Evolutionary conservation across 2,888 invertebrate species (phyloP), one percentile per base, ranked within the genome.

Genomic region (Achlya flavicornis): DNA sequence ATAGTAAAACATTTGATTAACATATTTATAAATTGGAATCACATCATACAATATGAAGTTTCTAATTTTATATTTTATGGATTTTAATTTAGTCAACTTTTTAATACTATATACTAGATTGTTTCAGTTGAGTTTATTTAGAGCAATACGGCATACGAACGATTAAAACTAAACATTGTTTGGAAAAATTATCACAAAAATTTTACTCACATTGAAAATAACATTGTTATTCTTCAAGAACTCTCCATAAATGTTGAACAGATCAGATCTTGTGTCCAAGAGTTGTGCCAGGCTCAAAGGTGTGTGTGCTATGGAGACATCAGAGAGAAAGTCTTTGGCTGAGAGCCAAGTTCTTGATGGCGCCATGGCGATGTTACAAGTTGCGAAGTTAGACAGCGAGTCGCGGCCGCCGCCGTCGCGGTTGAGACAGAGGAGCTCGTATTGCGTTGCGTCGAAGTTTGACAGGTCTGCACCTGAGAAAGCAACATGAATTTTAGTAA

Each of bases 191-290:
- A n/a, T n/a, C n/a, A n/a, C 26, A 1, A 26, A 26, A 26, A 26
- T 26, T 26, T 26, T 26, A 90, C 93, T 90, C 73, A 94, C 93
- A 79, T 80, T 91, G 72, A 94, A 94, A 68, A 94, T 90, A 63
- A 94, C 87, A 64, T 94, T 91, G 71, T 94, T 91, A 65, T 93
- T 92, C 79, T 93, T 93, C 75, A 93, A 85, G 73, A 90, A 94
- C 66, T 93, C 92, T 38, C 96, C 96, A 75, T 96, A 96, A 61
- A 96, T 92, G 68, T 95, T 95, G 78, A 96, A 95, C 8, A 96
- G 86, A 71, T 96, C 95, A 0, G 94, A 94, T 68, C 94, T 92
- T 19, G 93, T 84, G 32, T 93, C 91, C 74, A 95, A 94, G 4
- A 95, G 80, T 10, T 94, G 82, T 5, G 95, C 95, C 6, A 95